A percentile compares a stretch with the other conserved stretches of the same genome.
phyloP scores from a whole-genome alignment of 2,797 vertebrate genomes.

The Capromys pilorides region DNA sequence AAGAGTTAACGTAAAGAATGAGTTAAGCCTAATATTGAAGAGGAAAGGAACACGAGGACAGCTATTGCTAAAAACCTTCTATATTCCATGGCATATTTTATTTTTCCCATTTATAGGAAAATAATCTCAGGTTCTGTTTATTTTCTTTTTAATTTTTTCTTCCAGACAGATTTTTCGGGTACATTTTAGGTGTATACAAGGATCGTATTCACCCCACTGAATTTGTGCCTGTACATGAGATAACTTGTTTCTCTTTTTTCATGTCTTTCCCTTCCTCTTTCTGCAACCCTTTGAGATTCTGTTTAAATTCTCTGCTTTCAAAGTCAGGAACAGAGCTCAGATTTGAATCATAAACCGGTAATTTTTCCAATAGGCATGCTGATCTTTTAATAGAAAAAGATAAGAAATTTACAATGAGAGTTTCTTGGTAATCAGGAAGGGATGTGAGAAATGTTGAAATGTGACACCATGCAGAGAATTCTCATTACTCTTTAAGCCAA shows the following conservation, averaged over 20 bases:
- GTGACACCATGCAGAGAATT: background rate
- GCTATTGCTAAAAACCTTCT: background rate
- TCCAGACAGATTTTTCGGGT: background rate
- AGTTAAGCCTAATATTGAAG: background rate
- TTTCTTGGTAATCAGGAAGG: background rate
- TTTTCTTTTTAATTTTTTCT: background rate
- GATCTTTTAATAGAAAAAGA: background rate
- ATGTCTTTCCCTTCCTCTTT: no score
- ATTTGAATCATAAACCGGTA: background rate
- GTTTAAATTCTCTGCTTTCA: background rate
- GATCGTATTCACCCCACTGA: background rate
- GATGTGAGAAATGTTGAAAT: background rate
- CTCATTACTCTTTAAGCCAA: background rate
- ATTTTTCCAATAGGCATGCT: background rate
- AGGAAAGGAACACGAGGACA: background rate
- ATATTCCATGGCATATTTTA: background rate
- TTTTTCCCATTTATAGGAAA: background rate
- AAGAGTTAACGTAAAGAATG: background rate
- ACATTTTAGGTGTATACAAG: background rate
- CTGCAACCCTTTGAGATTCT: background rate
- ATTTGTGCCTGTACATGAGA: background rate
- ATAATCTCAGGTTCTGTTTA: background rate
- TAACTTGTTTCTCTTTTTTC: background rate
- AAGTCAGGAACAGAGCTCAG: background rate
- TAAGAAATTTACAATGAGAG: background rate